Conservation (phyloP, 2,888 invertebrate species). For the Physocephala rufipes region DNA sequence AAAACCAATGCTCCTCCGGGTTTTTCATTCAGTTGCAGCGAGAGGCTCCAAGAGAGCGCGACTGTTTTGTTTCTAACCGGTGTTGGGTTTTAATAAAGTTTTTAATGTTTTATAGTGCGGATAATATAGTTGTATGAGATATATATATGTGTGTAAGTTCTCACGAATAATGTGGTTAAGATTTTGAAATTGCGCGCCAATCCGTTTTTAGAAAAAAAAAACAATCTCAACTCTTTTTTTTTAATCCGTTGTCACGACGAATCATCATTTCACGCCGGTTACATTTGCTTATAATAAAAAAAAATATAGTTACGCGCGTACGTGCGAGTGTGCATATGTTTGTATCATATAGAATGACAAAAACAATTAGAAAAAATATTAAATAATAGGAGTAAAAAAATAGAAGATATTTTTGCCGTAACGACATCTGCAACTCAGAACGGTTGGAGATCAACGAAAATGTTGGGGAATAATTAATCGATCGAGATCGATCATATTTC, state of each 20-base stretch:
- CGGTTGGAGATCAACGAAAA: constrained; percentile 7
- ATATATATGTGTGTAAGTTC: not conserved
- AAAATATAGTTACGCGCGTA: not conserved
- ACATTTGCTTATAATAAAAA: not conserved
- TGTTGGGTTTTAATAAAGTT: not conserved
- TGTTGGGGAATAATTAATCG: constrained; percentile 12
- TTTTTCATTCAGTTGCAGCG: constrained; percentile 62
- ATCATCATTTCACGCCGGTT: not conserved
- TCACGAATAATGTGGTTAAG: not conserved
- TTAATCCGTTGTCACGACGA: not conserved
- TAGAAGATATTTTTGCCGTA: constrained; percentile 4
- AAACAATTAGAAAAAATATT: not conserved
- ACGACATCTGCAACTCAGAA: not conserved
- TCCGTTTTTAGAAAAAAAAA: constrained; percentile 16
- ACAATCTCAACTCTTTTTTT: not conserved
- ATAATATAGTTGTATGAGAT: too few species aligned
- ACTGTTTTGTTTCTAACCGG: constrained; percentile 24
- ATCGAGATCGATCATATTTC: constrained; percentile 15
- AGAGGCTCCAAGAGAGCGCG: constrained; percentile 52
- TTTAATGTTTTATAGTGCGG: not conserved
- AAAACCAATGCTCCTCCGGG: constrained; percentile 57
- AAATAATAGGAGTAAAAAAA: constrained; percentile 21
- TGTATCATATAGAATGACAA: not conserved
- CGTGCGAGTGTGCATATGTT: too few species aligned
- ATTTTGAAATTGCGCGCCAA: constrained; percentile 32